Conservation (phyloP, 2,888 invertebrate genomes). For the Spatulosminthurus flaviceps region DNA sequence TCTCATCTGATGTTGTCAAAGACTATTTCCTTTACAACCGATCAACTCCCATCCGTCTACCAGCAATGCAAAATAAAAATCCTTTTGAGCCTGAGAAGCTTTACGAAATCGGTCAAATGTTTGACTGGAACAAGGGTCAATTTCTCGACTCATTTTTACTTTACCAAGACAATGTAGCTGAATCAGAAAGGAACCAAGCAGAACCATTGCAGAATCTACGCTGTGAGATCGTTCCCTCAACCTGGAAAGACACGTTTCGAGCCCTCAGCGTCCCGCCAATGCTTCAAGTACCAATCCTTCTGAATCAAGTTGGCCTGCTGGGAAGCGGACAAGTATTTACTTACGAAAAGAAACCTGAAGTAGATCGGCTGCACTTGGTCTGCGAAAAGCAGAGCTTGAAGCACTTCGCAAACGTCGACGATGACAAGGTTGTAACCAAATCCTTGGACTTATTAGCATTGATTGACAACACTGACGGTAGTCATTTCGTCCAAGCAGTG, state of each 20-base stretch:
- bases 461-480: background rate
- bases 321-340: constrained; percentile 1
- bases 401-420: background rate
- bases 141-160: background rate
- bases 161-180: background rate
- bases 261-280: background rate
- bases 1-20: background rate
- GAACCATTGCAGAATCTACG: background rate
- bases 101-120: constrained; percentile 3
- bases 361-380: background rate
- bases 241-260: background rate
- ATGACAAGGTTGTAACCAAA: background rate
- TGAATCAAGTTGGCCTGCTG: background rate
- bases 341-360: background rate
- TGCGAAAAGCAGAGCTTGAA: background rate
- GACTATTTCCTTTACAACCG: background rate
- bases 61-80: background rate
- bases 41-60: background rate
- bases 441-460: background rate
- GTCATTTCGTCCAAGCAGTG: background rate
- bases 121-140: too few species aligned
- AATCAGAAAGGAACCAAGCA: background rate
- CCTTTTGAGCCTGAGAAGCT: background rate
- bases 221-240: background rate
- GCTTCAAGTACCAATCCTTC: constrained; percentile 1